phyloP scores from a whole-genome alignment of 2,113 vertebrate genomes.

The Aphyosemion australe region DNA sequence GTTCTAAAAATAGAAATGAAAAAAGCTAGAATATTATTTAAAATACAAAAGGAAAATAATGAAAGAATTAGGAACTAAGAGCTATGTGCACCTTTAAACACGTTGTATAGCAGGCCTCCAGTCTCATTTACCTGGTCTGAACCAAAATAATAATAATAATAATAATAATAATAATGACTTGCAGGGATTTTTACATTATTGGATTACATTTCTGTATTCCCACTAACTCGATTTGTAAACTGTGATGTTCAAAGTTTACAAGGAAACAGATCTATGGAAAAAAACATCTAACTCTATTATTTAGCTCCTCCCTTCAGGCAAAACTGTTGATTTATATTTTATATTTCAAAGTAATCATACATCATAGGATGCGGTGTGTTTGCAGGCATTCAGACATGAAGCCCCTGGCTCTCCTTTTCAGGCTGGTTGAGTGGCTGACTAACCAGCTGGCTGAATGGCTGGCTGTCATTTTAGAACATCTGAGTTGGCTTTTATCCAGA shows the following conservation, averaged over 20 bases:
- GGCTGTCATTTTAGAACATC: slow-evolving; percentile 63
- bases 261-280: slow-evolving; percentile 42
- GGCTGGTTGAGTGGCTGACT: slow-evolving; percentile 55
- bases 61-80: background rate
- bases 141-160: no score
- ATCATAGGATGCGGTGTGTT: slow-evolving; percentile 53
- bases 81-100: slow-evolving; percentile 7
- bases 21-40: background rate
- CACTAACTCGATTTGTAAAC: slow-evolving; percentile 7
- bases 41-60: background rate
- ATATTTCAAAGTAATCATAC: slow-evolving; percentile 63
- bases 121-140: background rate
- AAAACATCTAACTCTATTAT: slow-evolving; percentile 34
- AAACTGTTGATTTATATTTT: slow-evolving; percentile 62
- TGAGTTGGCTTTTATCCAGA: slow-evolving; percentile 55
- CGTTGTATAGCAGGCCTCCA: slow-evolving; percentile 2
- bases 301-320: slow-evolving; percentile 40
- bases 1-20: background rate
- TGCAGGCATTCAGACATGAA: slow-evolving; percentile 45
- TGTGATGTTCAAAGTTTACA: slow-evolving; percentile 30
- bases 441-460: slow-evolving; percentile 53
- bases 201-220: no score
- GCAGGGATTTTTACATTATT: slow-evolving; percentile 20
- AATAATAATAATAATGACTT: slow-evolving; percentile 5
- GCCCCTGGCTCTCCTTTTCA: slow-evolving; percentile 47